Conservation (phyloP, 1,140 invertebrate genomes). For the Drosophila setifemur region DNA sequence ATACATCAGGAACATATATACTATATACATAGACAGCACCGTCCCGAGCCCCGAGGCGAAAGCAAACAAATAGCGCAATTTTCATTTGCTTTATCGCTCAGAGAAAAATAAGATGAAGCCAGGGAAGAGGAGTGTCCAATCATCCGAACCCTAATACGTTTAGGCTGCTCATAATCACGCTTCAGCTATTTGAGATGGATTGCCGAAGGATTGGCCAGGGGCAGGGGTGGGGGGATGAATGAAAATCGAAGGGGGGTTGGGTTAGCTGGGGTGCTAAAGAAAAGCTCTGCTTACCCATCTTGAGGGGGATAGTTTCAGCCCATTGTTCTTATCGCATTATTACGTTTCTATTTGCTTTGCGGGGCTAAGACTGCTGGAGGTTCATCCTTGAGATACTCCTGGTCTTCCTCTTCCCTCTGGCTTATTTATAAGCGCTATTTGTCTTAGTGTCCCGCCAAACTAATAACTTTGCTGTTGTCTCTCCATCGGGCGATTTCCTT, state of each 20-base stretch:
- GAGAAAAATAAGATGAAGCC: neutral
- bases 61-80: constrained; percentile 71
- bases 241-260: constrained; percentile 11
- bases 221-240: no score
- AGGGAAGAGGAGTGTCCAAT: constrained; percentile 31
- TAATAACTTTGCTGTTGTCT: constrained; percentile 55
- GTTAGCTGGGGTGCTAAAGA: no score
- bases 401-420: constrained; percentile 24
- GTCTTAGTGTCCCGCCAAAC: constrained; percentile 66
- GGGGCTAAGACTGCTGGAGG: constrained; percentile 11
- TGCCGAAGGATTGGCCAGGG: constrained; percentile 4
- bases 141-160: constrained; percentile 66
- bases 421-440: constrained; percentile 80
- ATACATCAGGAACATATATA: constrained; percentile 37
- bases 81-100: constrained; percentile 63
- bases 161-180: constrained; percentile 79
- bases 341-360: constrained; percentile 74
- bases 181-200: constrained; percentile 69
- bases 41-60: neutral
- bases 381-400: neutral
- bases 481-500: neutral
- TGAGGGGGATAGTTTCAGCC: constrained; percentile 15
- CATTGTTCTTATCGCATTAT: constrained; percentile 80
- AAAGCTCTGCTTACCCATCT: neutral
- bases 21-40: neutral